These are phyloP conservation scores for Mongoloraphidia duomilia DNA, from an alignment of 2,888 invertebrate genomes.

Conservation along the genomic window DNA sequence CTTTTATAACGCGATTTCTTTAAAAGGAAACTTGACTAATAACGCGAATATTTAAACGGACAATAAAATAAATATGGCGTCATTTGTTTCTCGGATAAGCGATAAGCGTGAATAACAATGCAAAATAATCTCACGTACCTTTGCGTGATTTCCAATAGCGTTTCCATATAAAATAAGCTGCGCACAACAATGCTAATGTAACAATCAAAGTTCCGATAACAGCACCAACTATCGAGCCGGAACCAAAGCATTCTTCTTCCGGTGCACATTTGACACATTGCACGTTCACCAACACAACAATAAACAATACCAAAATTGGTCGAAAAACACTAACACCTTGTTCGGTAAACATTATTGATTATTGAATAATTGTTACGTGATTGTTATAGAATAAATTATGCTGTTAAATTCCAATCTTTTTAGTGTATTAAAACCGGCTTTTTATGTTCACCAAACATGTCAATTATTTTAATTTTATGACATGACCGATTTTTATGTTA, in stretches of 20 bases:
- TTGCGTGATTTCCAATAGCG: slow-evolving; percentile 9
- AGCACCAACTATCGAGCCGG: slow-evolving; percentile 9
- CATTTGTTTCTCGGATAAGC: no score
- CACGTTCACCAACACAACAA: not conserved
- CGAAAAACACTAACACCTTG: not conserved
- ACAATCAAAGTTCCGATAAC: slow-evolving; percentile 9
- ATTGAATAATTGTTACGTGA: not conserved
- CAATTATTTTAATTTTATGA: no score
- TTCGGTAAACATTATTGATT: not conserved
- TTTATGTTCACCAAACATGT: no score
- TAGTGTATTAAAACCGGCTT: no score
- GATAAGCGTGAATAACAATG: not conserved
- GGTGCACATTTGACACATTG: slow-evolving; percentile 1
- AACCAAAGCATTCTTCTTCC: slow-evolving; percentile 1
- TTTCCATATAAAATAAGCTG: slow-evolving; percentile 9
- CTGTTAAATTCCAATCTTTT: no score
- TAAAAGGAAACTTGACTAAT: no score
- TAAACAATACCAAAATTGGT: not conserved
- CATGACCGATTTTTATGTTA: no score
- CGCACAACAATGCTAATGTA: slow-evolving; percentile 2
- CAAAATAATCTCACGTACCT: slow-evolving; percentile 6
- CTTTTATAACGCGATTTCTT: no score
- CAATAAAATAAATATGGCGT: no score
- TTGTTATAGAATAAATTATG: no score
- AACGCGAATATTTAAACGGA: no score